Conservation (phyloP, 2,797 vertebrate species). For the Diplodus sargus region DNA sequence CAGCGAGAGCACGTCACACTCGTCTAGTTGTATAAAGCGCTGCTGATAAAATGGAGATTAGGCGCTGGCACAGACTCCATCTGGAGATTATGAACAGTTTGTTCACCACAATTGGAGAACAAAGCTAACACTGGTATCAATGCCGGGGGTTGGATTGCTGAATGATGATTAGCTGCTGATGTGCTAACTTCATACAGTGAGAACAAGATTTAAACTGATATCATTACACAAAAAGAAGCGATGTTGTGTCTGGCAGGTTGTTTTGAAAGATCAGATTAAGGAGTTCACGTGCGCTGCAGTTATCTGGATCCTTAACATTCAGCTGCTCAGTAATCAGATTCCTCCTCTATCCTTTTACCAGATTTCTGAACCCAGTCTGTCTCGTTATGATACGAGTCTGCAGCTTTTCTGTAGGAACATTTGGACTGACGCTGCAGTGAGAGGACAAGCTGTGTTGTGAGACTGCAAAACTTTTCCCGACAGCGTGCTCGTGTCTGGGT, state of each 20-base stretch:
- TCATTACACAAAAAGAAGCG: background rate
- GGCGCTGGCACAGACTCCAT: slow-evolving; percentile 29
- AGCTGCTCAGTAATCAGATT: slow-evolving; percentile 28
- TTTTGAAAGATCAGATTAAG: background rate
- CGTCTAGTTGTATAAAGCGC: slow-evolving; percentile 23
- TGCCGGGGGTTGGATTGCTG: slow-evolving; percentile 1
- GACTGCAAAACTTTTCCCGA: slow-evolving; percentile 29
- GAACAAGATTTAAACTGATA: slow-evolving; percentile 6
- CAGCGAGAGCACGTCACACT: slow-evolving; percentile 6
- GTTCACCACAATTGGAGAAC: slow-evolving; percentile 17
- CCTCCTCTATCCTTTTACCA: background rate
- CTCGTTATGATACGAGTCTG: slow-evolving; percentile 20
- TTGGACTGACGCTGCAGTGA: slow-evolving; percentile 34
- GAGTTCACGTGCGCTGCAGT: slow-evolving; percentile 1
- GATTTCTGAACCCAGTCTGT: background rate
- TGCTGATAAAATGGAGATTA: slow-evolving; percentile 45
- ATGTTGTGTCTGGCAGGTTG: background rate
- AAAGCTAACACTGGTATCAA: slow-evolving; percentile 3
- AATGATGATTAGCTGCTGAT: slow-evolving; percentile 20
- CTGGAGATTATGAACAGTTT: slow-evolving; percentile 43
- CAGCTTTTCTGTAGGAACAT: slow-evolving; percentile 40
- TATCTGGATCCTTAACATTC: slow-evolving; percentile 19
- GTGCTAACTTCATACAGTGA: slow-evolving; percentile 3
- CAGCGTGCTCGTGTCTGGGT: slow-evolving; percentile 17
- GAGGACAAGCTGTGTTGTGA: slow-evolving; percentile 45